Evolutionary conservation across 2,888 invertebrate species (phyloP).

Genomic region (Pyrrhia umbra): DNA sequence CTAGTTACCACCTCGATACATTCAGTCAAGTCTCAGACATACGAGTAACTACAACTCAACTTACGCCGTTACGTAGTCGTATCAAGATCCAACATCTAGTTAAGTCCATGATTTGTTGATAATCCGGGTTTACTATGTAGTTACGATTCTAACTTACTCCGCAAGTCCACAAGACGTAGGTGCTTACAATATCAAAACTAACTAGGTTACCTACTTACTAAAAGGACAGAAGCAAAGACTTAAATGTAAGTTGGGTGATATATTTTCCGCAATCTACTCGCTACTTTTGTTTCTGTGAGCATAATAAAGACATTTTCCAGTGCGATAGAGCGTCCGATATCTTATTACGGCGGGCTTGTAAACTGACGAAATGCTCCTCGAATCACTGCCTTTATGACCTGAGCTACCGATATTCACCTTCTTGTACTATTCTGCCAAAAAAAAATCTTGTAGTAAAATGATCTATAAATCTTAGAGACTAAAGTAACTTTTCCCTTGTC

Average conservation of each 20-base stretch:
- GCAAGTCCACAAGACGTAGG: not conserved
- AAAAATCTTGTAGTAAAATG: conserved; percentile 55
- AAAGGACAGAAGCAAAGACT: not conserved
- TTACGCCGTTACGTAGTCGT: not conserved
- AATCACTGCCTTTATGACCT: conserved; percentile 83
- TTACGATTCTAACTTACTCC: not conserved
- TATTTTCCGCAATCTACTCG: conserved; percentile 16
- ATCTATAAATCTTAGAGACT: conserved; percentile 46
- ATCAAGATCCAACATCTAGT: not conserved
- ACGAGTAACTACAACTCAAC: not conserved
- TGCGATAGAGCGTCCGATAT: conserved; percentile 83
- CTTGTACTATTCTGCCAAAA: conserved; percentile 67
- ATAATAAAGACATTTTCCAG: conserved; percentile 82
- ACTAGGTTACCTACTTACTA: not conserved
- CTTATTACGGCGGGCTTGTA: conserved; percentile 84
- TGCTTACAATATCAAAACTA: not conserved
- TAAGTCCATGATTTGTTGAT: conserved; percentile 1
- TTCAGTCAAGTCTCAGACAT: not conserved
- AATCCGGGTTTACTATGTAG: not conserved
- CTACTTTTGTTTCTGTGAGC: conserved; percentile 67
- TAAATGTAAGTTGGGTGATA: not conserved
- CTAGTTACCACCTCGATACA: not conserved
- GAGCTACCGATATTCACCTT: conserved; percentile 81
- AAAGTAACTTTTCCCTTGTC: conserved; percentile 60
- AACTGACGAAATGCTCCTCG: conserved; percentile 82